Base-by-base conservation (phyloP, 2,888 invertebrate species). In the Girardia tigrina region DNA sequence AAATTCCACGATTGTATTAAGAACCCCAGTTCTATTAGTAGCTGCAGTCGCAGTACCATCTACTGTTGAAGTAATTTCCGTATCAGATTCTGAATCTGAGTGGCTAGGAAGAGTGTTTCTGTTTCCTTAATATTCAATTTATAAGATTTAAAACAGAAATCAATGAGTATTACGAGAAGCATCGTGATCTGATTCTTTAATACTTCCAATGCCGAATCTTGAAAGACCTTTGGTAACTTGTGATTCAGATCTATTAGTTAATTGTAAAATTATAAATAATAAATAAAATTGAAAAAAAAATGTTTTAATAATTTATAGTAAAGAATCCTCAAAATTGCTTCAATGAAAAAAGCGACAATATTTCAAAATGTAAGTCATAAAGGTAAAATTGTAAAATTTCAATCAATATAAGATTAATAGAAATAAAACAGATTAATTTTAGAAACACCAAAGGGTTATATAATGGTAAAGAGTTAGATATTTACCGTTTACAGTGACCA, bases 21-120 rank as follows among this genome's bases (percentile, higher is more conserved):
- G 42, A 8, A 75, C 74, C 6, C 71, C 71, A 16, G 73, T 42
- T 8, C 29, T 26, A 36, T 36, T 36, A 20, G 73, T 29, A 4
- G 29, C 6, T 2, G 73, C 29, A 14, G 73, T 29, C 4, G 42
- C 23, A n/a, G n/a, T n/a, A 16, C 73, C 42, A 26, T 16, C 72
- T 26, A 26, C 72, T 4, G 16, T 72, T 6, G 42, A 26, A 14
- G 29, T 73, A 20, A 29, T 73, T 23, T 75, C 76, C 16, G 70
- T 28, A 26, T 75, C 76, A 12, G 75, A 27, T 36, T 75, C 76
- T n/a, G 76, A 75, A 29, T 75, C 74, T 76, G 76, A 75, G 23
- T 74, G 28, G 28, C 23, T 27, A 12, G 28, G 23, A 26, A 73
- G 29, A 29, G 20, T 20, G 20, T 28, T 8, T n/a, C 36, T 8